Conservation (phyloP, 1,140 invertebrate species). For the Drosophila pectinifera region DNA sequence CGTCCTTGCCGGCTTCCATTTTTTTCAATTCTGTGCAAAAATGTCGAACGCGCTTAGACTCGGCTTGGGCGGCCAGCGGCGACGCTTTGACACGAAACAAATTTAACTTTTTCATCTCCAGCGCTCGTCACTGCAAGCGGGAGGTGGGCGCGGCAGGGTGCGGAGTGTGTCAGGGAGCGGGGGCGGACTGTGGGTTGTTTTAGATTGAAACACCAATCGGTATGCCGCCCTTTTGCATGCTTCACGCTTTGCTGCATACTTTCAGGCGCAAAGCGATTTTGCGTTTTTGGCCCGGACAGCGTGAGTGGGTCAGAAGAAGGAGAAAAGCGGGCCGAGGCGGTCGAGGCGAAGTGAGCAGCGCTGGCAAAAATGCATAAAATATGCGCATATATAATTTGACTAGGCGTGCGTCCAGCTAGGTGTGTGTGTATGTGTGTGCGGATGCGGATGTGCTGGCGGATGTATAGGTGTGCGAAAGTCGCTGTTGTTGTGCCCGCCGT, state of each 20-base stretch:
- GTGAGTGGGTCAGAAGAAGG: constrained; percentile 23
- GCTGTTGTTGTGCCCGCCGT: constrained; percentile 13
- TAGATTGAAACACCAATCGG: constrained; percentile 59
- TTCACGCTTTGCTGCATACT: constrained; percentile 79
- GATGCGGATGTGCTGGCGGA: constrained; percentile 22
- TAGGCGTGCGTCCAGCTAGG: constrained; percentile 69
- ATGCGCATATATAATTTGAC: constrained; percentile 80
- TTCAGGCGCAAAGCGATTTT: constrained; percentile 82
- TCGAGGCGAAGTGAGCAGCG: constrained; percentile 62
- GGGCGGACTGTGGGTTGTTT: constrained; percentile 4
- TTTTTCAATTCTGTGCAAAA: constrained; percentile 78
- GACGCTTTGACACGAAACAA: constrained; percentile 81
- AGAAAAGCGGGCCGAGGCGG: constrained; percentile 16
- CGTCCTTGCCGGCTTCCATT: constrained; percentile 23
- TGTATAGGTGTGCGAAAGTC: constrained; percentile 34
- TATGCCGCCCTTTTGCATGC: constrained; percentile 67
- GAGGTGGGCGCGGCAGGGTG: not conserved
- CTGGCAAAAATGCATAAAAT: constrained; percentile 75
- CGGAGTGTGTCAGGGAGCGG: not conserved
- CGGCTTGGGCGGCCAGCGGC: constrained; percentile 60
- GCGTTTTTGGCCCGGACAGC: constrained; percentile 64
- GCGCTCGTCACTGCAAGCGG: constrained; percentile 45
- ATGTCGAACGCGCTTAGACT: constrained; percentile 79
- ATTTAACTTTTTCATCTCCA: constrained; percentile 83
- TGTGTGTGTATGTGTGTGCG: constrained; percentile 30